Percentiles rank a stretch among this genome's conserved stretches.
Conservation (phyloP, 2,797 vertebrate genomes). For the Scolopax rusticola region DNA sequence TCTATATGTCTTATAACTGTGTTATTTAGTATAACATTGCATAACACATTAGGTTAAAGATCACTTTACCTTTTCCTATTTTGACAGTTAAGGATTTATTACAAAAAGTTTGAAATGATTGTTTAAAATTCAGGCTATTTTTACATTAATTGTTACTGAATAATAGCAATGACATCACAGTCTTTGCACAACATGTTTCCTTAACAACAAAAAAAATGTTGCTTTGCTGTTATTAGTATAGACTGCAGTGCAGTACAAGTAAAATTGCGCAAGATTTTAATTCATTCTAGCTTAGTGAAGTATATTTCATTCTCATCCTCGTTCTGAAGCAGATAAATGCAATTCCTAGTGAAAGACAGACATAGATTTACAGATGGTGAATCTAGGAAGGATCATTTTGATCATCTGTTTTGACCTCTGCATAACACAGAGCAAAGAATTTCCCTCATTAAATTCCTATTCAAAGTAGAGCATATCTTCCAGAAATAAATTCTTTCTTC, state of each 20-base stretch:
- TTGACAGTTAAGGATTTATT: neutral
- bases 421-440: neutral
- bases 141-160: neutral
- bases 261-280: neutral
- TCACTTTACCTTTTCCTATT: neutral
- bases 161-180: neutral
- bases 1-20: accelerated
- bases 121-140: neutral
- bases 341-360: neutral
- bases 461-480: neutral
- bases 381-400: neutral
- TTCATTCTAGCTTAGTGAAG: neutral
- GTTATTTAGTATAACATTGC: neutral
- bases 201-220: neutral
- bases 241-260: neutral
- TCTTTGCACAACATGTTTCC: neutral
- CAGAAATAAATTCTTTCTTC: neutral
- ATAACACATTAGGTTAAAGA: neutral
- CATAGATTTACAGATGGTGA: neutral
- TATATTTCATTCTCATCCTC: neutral
- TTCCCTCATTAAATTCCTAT: neutral
- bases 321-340: neutral
- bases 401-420: neutral
- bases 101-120: neutral
- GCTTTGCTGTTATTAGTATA: neutral